Conservation (phyloP, 2,113 vertebrate species). For the Menura novaehollandiae region DNA sequence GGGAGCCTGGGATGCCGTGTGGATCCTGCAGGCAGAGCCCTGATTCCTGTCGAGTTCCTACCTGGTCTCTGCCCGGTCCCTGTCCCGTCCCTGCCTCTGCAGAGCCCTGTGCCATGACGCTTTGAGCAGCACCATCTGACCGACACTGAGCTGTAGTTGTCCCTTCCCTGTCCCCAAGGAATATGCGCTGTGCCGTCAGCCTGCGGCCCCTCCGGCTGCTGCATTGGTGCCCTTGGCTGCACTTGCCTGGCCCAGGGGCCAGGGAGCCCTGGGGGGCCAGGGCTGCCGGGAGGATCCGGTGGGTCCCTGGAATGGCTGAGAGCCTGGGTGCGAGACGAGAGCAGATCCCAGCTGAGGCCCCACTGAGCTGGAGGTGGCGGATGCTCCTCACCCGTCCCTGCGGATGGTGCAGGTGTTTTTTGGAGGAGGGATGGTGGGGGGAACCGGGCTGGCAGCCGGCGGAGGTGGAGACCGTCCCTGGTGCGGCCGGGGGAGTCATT, state of each 20-base stretch:
- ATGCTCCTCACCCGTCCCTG: neutral
- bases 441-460: neutral
- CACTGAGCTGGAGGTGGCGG: accelerated
- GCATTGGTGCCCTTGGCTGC: neutral
- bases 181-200: accelerated
- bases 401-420: neutral
- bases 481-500: neutral
- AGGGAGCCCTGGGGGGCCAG: accelerated
- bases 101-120: accelerated
- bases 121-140: neutral
- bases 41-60: accelerated
- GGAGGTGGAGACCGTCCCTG: neutral
- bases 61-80: neutral
- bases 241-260: accelerated
- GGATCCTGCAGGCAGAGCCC: neutral
- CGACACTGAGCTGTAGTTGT: accelerated
- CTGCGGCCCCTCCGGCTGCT: neutral
- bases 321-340: accelerated
- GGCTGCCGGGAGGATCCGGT: accelerated
- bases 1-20: neutral
- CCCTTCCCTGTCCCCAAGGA: neutral
- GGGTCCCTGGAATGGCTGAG: accelerated
- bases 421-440: neutral
- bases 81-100: neutral
- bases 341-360: neutral